Evolutionary conservation across 2,113 vertebrate genomes (phyloP), one percentile per base, ranked within the genome.

Genomic region (Corythornis cristatus): DNA sequence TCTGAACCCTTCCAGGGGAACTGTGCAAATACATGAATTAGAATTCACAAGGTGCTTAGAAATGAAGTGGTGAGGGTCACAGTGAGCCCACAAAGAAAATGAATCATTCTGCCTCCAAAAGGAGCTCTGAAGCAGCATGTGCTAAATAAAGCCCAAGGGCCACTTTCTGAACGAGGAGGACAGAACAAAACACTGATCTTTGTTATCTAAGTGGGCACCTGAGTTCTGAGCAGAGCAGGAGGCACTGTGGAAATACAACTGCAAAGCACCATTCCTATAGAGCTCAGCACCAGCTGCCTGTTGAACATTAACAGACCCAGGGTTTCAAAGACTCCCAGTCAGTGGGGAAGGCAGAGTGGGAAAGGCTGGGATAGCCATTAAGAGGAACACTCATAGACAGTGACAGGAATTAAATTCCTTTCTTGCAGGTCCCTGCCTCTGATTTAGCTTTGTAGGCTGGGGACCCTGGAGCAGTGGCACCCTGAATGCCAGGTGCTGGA

Each of bases 161-260:
- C 93, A 90, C 90, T n/a, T 95, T 93, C 91, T 93, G 92, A 96
- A 95, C 92, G 95, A 94, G 66, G 96, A 96, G 92, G 85, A 91
- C 85, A 83, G 96, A 96, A 96, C 93, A 88, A 96, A 96, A 95
- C 96, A 96, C 93, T 94, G 96, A 96, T 95, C 96, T 95, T 89
- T 1, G 18, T 94, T 94, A 93, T 96, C 95, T 96, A 95, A 96
- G 93, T 80, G 75, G 93, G 90, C 83, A 94, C 43, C 22, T n/a
- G 79, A 29, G 76, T 83, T 95, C 79, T 60, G 96, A 96, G 70
- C 48, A 64, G 94, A 96, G 75, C 67, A 85, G 82, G 65, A 93
- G 85, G 86, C 62, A 82, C 42, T 58, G 76, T 2, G 62, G 66
- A 92, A 89, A 94, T 64, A 73, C 89, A 94, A 96, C 91, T 93